phyloP scores from a whole-genome alignment of 2,113 vertebrate species.

The Platysteira castanea region DNA sequence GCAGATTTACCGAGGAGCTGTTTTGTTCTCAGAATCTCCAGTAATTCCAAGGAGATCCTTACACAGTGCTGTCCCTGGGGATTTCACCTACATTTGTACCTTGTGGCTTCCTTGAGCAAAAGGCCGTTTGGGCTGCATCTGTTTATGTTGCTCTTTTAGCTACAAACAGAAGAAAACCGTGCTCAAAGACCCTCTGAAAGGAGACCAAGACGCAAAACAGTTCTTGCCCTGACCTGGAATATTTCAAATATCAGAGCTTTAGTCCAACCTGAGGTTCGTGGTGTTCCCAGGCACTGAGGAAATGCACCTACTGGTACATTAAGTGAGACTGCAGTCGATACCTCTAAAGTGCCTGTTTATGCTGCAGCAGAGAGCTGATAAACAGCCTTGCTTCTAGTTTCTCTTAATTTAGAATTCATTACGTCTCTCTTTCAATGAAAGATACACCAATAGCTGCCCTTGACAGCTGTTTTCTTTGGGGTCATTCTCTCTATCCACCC shows the following conservation, averaged over 20 bases:
- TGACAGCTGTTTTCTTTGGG: conserved; percentile 80
- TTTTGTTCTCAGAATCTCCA: not conserved
- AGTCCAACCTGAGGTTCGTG: not conserved
- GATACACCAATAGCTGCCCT: conserved; percentile 80
- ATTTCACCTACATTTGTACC: not conserved
- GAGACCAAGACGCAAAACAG: not conserved
- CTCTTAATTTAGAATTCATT: conserved; percentile 75
- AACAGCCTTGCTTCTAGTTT: conserved; percentile 40
- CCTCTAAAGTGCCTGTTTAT: conserved; percentile 32
- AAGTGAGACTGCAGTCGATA: not conserved
- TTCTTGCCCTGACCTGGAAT: not conserved
- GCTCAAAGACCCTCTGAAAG: not conserved
- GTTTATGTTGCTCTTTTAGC: not conserved
- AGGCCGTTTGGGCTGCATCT: not conserved
- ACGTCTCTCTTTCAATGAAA: conserved; percentile 73
- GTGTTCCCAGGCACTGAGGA: not conserved
- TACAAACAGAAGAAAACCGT: not conserved
- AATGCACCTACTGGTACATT: conserved; percentile 32
- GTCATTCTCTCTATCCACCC: conserved; percentile 74
- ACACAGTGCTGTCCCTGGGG: not conserved
- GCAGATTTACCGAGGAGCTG: not conserved
- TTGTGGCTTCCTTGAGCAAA: not conserved
- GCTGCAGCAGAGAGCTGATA: not conserved
- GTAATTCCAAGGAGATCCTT: not conserved
- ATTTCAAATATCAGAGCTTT: not conserved